Conservation (phyloP, 2,113 vertebrate species). For the Axis porcinus region DNA sequence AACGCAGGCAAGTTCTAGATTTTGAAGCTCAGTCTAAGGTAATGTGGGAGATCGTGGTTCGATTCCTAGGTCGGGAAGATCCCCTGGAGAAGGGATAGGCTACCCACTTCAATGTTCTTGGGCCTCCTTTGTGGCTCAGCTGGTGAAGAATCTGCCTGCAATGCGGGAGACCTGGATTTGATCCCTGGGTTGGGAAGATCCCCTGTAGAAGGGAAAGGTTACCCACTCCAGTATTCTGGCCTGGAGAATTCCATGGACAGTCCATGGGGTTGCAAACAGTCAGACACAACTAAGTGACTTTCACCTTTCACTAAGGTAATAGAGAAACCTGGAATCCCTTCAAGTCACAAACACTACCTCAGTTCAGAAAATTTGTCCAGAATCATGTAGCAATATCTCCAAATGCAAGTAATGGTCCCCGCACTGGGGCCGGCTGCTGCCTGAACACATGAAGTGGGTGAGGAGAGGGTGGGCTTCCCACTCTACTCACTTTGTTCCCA, state of each 20-base stretch:
- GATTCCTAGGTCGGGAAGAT: not conserved
- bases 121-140: not conserved
- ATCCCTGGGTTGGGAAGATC: not conserved
- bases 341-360: not conserved
- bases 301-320: not conserved
- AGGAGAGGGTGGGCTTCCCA: not conserved
- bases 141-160: not conserved
- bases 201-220: not conserved
- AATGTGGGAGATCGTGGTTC: rapidly evolving
- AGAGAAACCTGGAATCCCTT: not conserved
- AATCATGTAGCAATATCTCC: not conserved
- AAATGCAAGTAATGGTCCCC: not conserved
- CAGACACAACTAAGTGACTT: not conserved
- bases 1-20: not conserved
- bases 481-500: not conserved
- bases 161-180: not conserved
- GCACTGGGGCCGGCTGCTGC: not conserved
- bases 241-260: not conserved
- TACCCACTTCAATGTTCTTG: not conserved
- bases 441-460: not conserved
- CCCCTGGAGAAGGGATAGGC: not conserved
- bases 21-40: not conserved
- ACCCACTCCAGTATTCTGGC: not conserved
- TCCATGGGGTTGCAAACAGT: not conserved
- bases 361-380: not conserved